Percentiles rank a stretch among this genome's conserved stretches.
Conservation (phyloP, 2,888 invertebrate genomes). For the Dasysyrphus tricinctus region DNA sequence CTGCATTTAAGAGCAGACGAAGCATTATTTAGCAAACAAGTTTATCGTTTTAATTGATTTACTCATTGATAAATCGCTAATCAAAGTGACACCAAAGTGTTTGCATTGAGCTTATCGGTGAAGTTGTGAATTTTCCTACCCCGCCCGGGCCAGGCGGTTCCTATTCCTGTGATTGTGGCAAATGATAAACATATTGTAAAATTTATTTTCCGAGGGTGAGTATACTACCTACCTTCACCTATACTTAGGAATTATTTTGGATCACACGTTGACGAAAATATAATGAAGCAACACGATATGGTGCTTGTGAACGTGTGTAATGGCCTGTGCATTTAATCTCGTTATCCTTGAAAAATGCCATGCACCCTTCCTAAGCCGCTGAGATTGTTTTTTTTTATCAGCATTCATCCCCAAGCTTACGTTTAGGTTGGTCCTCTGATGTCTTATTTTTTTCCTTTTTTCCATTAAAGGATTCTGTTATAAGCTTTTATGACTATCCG, state of each 20-base stretch:
- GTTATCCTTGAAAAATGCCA: slow-evolving; percentile 62
- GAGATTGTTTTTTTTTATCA: slow-evolving; percentile 32
- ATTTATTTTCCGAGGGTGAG: slow-evolving; percentile 51
- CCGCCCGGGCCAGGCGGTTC: slow-evolving; percentile 1
- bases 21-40: slow-evolving; percentile 39
- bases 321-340: slow-evolving; percentile 20
- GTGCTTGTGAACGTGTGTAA: slow-evolving; percentile 2
- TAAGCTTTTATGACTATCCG: slow-evolving; percentile 29
- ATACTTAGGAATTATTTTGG: background rate
- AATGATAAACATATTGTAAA: slow-evolving; percentile 73
- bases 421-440: slow-evolving; percentile 3
- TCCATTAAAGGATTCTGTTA: slow-evolving; percentile 2
- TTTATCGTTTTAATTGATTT: slow-evolving; percentile 74
- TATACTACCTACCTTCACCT: slow-evolving; percentile 11
- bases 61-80: slow-evolving; percentile 60
- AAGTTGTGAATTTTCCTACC: slow-evolving; percentile 28
- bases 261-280: slow-evolving; percentile 12
- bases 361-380: slow-evolving; percentile 40
- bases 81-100: slow-evolving; percentile 67
- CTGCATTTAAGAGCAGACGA: background rate
- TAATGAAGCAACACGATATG: slow-evolving; percentile 7
- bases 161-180: slow-evolving; percentile 35
- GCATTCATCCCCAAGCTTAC: background rate
- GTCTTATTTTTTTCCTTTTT: slow-evolving; percentile 1
- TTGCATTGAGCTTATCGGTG: slow-evolving; percentile 57